A percentile compares a stretch with the other conserved stretches of the same genome.
phyloP scores from a whole-genome alignment of 2,888 invertebrate species.

The Chelonus formosanus region DNA sequence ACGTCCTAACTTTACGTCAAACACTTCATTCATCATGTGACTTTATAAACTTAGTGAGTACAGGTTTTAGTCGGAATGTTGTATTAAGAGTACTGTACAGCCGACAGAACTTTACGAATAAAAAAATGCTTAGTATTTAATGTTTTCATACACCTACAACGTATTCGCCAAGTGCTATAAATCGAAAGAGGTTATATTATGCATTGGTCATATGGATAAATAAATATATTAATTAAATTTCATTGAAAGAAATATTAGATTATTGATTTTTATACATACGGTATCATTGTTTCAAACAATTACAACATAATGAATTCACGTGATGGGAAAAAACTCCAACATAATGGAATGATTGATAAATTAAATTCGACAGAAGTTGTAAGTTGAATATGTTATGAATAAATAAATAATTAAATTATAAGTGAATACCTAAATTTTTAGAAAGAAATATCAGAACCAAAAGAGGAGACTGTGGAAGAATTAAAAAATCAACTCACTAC shows the following conservation, averaged over 20 bases:
- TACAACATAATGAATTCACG: slow-evolving; percentile 3
- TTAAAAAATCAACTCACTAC: slow-evolving; percentile 68
- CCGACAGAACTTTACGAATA: too few species aligned
- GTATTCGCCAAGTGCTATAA: background rate
- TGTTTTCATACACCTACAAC: background rate
- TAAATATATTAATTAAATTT: background rate
- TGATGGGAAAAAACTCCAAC: background rate
- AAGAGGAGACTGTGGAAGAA: slow-evolving; percentile 56
- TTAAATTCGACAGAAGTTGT: background rate
- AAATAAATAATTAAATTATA: background rate
- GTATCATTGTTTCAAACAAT: background rate
- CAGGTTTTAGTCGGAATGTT: too few species aligned
- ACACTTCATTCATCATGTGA: too few species aligned
- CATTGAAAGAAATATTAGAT: background rate
- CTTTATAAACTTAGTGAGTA: too few species aligned
- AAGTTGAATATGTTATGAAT: background rate
- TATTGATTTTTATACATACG: background rate
- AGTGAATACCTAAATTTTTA: slow-evolving; percentile 10
- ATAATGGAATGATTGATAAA: slow-evolving; percentile 1
- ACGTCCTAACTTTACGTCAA: too few species aligned
- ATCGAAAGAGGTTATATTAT: background rate
- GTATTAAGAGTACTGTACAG: too few species aligned
- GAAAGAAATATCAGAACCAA: slow-evolving; percentile 37
- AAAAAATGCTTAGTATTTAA: too few species aligned
- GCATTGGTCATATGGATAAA: background rate